phyloP scores from a whole-genome alignment of 2,113 vertebrate genomes.

The Podarcis muralis region DNA sequence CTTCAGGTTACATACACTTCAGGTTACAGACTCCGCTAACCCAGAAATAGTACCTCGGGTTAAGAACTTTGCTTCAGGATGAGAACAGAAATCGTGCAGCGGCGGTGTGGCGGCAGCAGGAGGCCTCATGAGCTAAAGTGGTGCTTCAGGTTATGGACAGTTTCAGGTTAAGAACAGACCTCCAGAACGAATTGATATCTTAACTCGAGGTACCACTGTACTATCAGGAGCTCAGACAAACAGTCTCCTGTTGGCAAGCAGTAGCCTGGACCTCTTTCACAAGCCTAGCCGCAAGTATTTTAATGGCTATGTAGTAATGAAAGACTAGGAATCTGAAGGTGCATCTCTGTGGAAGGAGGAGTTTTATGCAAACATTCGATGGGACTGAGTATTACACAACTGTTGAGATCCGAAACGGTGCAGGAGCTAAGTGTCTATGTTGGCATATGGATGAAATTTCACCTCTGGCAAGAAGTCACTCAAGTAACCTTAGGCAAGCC shows the following conservation, averaged over 20 bases:
- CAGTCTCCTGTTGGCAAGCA: neutral
- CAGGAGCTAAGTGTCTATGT: slow-evolving; percentile 11
- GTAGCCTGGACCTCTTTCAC: neutral
- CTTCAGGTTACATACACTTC: too few species aligned
- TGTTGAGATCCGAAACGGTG: neutral
- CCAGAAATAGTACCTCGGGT: too few species aligned
- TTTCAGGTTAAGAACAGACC: too few species aligned
- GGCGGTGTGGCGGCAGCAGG: too few species aligned
- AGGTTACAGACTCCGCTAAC: too few species aligned
- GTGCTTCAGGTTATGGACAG: too few species aligned
- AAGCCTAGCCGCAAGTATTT: neutral
- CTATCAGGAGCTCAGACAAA: neutral
- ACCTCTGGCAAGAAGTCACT: neutral
- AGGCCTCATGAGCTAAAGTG: too few species aligned
- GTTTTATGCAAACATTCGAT: neutral
- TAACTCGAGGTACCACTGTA: too few species aligned
- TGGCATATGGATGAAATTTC: slow-evolving; percentile 9
- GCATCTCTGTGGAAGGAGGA: neutral
- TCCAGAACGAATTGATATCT: too few species aligned
- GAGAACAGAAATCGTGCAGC: too few species aligned
- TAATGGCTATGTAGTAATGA: neutral
- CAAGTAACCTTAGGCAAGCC: neutral
- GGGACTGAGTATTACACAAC: neutral
- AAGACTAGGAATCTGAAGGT: neutral
- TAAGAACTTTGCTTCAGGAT: too few species aligned